Evolutionary conservation across 2,797 vertebrate species (phyloP).

Genomic region (Urocyon cinereoargenteus): DNA sequence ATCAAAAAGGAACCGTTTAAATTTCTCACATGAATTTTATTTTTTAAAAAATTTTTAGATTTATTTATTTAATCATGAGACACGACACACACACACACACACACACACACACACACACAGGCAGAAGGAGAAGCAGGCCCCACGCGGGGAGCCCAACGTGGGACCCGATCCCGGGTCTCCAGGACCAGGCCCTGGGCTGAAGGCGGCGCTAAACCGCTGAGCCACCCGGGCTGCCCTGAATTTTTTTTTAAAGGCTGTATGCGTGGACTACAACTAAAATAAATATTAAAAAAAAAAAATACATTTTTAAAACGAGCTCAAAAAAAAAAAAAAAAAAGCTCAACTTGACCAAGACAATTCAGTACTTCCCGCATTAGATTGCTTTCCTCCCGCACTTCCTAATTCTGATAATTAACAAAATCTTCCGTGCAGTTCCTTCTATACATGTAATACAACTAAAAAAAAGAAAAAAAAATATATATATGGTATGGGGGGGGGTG

Average conservation of each 20-base stretch:
- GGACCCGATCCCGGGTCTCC: too few relatives aligned
- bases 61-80: too few relatives aligned
- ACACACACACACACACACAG: too few relatives aligned
- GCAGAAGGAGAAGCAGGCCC: too few relatives aligned
- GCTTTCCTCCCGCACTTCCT: neutral
- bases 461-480: neutral
- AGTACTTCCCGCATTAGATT: neutral
- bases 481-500: neutral
- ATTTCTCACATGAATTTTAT: neutral
- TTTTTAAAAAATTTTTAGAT: neutral
- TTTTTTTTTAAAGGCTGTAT: neutral
- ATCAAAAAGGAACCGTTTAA: neutral
- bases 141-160: too few relatives aligned
- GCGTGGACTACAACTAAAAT: neutral
- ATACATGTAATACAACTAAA: neutral
- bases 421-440: neutral
- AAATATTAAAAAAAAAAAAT: neutral
- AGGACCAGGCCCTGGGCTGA: too few relatives aligned
- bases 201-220: too few relatives aligned
- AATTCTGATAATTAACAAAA: constrained; percentile 19
- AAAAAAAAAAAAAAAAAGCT: neutral
- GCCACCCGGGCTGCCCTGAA: too few relatives aligned
- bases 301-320: constrained; percentile 5
- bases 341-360: constrained; percentile 1
- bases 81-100: too few relatives aligned